These are phyloP conservation scores for Danio kyathit DNA, from an alignment of 2,797 vertebrate species.

Conservation along the genomic window DNA sequence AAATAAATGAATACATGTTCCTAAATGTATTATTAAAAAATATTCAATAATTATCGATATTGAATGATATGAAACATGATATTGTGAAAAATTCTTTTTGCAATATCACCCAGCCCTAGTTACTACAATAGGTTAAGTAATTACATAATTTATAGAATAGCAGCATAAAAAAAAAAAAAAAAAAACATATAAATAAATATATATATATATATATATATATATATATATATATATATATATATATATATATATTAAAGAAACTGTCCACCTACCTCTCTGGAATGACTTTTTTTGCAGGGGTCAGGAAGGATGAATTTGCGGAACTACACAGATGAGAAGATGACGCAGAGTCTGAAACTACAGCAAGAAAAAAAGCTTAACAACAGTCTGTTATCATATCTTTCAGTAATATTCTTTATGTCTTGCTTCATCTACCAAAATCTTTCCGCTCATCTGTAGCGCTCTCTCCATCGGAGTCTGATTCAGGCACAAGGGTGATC, in stretches of 20 bases:
- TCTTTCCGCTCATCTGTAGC: constrained; percentile 51
- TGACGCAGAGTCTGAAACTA: constrained; percentile 57
- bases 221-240: too few relatives aligned
- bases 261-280: constrained; percentile 77
- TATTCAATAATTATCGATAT: too few relatives aligned
- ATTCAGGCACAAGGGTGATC: constrained; percentile 82
- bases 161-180: neutral
- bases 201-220: too few relatives aligned
- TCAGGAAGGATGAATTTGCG: constrained; percentile 74
- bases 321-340: constrained; percentile 66
- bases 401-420: neutral
- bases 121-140: too few relatives aligned
- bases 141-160: neutral
- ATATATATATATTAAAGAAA: neutral
- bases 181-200: too few relatives aligned
- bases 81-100: too few relatives aligned
- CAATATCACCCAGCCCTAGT: too few relatives aligned
- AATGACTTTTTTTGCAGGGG: constrained; percentile 73
- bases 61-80: too few relatives aligned
- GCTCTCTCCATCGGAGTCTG: constrained; percentile 80
- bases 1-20: too few relatives aligned
- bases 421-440: constrained; percentile 62
- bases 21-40: too few relatives aligned
- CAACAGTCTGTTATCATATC: neutral
- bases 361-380: constrained; percentile 62